phyloP scores from a whole-genome alignment of 92 coral and sea anemone species.

The Phymanthus crucifer region DNA sequence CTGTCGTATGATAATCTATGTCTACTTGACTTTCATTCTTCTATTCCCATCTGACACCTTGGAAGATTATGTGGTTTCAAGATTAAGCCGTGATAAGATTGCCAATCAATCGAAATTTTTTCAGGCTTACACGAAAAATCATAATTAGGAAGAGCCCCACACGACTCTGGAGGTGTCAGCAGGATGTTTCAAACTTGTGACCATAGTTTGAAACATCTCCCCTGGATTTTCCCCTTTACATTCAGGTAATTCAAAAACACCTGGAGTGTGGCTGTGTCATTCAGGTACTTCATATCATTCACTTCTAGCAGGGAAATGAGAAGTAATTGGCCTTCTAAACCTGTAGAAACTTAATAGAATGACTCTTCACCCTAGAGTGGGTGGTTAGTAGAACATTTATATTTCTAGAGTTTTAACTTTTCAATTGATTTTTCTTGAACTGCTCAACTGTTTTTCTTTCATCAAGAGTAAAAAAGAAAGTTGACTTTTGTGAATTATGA shows the following conservation, averaged over 20 bases:
- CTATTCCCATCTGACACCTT: constrained; percentile 9
- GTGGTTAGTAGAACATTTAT: neutral
- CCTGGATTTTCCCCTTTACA: neutral
- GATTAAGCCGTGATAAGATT: neutral
- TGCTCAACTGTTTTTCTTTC: neutral
- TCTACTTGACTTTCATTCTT: constrained; percentile 7
- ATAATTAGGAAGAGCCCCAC: neutral
- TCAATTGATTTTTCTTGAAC: neutral
- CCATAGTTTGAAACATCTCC: constrained; percentile 1
- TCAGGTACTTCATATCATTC: neutral
- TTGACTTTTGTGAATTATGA: neutral
- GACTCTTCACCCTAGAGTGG: constrained; percentile 2
- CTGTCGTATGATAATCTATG: neutral
- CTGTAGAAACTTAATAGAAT: neutral
- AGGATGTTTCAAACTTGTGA: neutral
- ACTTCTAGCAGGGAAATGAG: neutral
- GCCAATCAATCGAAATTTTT: neutral
- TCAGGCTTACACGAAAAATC: neutral
- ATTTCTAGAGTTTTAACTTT: neutral
- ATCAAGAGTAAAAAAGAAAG: neutral
- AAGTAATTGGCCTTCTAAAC: neutral
- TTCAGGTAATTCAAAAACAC: neutral
- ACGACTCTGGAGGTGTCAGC: neutral
- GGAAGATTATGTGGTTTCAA: constrained; percentile 8
- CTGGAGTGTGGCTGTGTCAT: neutral